Evolutionary conservation across 2,888 invertebrate species (phyloP).

Genomic region (Thera obeliscata): DNA sequence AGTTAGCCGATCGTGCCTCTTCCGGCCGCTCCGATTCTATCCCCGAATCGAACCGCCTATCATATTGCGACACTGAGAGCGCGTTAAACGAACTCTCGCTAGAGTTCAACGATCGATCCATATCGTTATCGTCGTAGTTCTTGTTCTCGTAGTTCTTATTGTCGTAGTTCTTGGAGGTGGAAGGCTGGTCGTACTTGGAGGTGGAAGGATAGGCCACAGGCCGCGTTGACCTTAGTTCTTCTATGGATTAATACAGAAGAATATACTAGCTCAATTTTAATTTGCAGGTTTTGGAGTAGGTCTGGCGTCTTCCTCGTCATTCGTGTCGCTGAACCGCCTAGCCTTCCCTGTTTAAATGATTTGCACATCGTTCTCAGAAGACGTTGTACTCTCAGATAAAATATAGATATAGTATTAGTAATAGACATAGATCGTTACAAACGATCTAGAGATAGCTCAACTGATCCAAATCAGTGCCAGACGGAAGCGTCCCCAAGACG

Average conservation of each 20-base stretch:
- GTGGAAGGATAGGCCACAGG: slow-evolving; percentile 64
- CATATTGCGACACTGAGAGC: slow-evolving; percentile 68
- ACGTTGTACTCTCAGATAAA: too few relatives aligned
- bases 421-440: too few relatives aligned
- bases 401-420: too few relatives aligned
- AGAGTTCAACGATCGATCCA: slow-evolving; percentile 74
- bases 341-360: too few relatives aligned
- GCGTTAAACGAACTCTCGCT: slow-evolving; percentile 79
- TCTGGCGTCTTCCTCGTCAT: slow-evolving; percentile 89
- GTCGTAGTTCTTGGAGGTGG: slow-evolving; percentile 71
- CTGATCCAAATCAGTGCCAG: too few relatives aligned
- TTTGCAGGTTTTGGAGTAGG: slow-evolving; percentile 89
- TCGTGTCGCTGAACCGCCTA: slow-evolving; percentile 91
- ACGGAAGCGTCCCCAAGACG: too few relatives aligned
- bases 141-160: slow-evolving; percentile 66
- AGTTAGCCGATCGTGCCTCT: slow-evolving; percentile 66
- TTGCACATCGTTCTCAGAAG: too few relatives aligned
- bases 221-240: too few relatives aligned
- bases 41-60: slow-evolving; percentile 63
- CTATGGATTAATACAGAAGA: too few relatives aligned
- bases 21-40: slow-evolving; percentile 67
- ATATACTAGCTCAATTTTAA: neutral
- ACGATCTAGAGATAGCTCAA: too few relatives aligned
- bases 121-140: slow-evolving; percentile 71
- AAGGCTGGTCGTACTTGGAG: slow-evolving; percentile 67